Conservation (phyloP, 2,888 invertebrate genomes). For the Zygothrica quintamaculata region DNA sequence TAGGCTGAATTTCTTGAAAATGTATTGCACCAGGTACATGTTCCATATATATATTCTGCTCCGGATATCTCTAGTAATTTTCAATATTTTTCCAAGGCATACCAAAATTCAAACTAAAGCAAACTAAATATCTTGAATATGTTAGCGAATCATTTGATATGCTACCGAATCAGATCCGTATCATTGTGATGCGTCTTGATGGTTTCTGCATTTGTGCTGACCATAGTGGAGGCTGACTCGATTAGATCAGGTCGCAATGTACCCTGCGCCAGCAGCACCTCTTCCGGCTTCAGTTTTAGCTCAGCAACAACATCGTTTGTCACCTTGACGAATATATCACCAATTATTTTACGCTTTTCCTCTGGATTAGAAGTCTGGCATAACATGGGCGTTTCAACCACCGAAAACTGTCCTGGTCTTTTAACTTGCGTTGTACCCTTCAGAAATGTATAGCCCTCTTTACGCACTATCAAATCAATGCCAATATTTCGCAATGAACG, state of each 20-base stretch:
- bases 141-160: constrained; percentile 6
- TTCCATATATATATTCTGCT: constrained; percentile 39
- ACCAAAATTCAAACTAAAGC: constrained; percentile 31
- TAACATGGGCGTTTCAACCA: constrained; percentile 90
- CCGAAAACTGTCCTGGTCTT: constrained; percentile 86
- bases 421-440: constrained; percentile 94
- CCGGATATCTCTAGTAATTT: constrained; percentile 30
- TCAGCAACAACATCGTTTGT: constrained; percentile 95
- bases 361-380: constrained; percentile 96
- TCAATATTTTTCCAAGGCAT: constrained; percentile 40
- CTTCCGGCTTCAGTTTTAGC: constrained; percentile 94
- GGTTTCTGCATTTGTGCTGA: constrained; percentile 94
- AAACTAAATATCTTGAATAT: constrained; percentile 24
- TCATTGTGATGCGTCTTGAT: constrained; percentile 99
- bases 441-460: constrained; percentile 89
- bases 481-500: constrained; percentile 93
- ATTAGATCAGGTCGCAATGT: constrained; percentile 98
- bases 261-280: constrained; percentile 96
- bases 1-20: constrained; percentile 43
- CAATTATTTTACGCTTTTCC: constrained; percentile 99
- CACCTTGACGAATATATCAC: constrained; percentile 98
- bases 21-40: constrained; percentile 45
- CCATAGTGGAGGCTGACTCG: constrained; percentile 96
- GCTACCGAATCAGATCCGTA: constrained; percentile 93
- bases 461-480: constrained; percentile 91